Percentiles rank a stretch among this genome's conserved stretches.
Conservation (phyloP, 1,140 invertebrate species). For the Drosophila takahashii region DNA sequence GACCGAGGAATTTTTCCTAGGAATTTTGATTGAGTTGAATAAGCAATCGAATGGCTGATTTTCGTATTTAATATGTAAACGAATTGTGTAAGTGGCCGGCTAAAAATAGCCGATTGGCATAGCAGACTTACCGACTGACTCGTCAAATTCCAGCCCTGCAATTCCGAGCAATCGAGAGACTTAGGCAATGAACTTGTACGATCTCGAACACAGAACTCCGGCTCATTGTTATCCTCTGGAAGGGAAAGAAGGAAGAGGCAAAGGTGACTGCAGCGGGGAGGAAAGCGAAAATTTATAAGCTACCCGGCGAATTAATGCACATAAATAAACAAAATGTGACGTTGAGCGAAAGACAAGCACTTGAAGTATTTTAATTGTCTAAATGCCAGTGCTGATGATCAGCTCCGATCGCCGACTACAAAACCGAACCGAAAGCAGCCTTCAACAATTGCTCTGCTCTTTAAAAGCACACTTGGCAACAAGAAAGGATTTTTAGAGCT, state of each 20-base stretch:
- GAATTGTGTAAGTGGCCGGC: slow-evolving; percentile 71
- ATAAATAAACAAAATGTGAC: slow-evolving; percentile 83
- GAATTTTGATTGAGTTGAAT: slow-evolving; percentile 83
- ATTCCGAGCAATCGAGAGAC: slow-evolving; percentile 67
- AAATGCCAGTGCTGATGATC: slow-evolving; percentile 80
- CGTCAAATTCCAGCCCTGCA: slow-evolving; percentile 49
- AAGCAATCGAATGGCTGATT: slow-evolving; percentile 63
- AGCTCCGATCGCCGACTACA: slow-evolving; percentile 47
- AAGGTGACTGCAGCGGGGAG: slow-evolving; percentile 2
- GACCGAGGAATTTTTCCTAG: slow-evolving; percentile 75
- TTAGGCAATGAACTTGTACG: slow-evolving; percentile 63
- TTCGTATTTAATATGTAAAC: slow-evolving; percentile 75
- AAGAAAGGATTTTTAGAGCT: background rate
- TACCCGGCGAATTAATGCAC: slow-evolving; percentile 79
- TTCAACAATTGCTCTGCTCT: slow-evolving; percentile 42
- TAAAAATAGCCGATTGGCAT: slow-evolving; percentile 63
- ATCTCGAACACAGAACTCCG: slow-evolving; percentile 12
- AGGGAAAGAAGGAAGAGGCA: background rate
- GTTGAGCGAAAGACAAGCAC: slow-evolving; percentile 82
- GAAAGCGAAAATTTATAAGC: slow-evolving; percentile 75
- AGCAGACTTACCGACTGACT: slow-evolving; percentile 32
- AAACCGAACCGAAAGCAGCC: slow-evolving; percentile 14
- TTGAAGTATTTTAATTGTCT: slow-evolving; percentile 84
- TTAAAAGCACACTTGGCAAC: slow-evolving; percentile 24
- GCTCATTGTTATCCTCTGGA: slow-evolving; percentile 60